Conservation (phyloP, 2,888 invertebrate species). For the Esperia sulphurella region DNA sequence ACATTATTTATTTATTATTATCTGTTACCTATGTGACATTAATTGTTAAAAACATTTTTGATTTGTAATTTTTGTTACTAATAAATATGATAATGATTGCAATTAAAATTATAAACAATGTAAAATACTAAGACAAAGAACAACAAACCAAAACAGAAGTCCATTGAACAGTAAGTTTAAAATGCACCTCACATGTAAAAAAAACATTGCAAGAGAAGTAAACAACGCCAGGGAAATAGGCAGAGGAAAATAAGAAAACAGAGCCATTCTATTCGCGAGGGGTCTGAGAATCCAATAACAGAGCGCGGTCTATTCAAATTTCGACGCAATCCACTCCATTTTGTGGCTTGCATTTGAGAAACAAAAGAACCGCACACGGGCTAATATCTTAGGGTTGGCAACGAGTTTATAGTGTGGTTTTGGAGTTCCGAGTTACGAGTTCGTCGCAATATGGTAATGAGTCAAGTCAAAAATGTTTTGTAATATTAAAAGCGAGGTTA, state of each 20-base stretch:
- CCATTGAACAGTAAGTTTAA: constrained; percentile 20
- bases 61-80: too few relatives aligned
- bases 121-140: too few relatives aligned
- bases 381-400: not conserved
- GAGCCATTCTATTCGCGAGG: constrained; percentile 29
- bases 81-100: too few relatives aligned
- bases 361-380: constrained; percentile 12
- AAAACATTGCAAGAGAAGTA: constrained; percentile 24
- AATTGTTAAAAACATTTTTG: too few relatives aligned
- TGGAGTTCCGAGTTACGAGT: too few relatives aligned
- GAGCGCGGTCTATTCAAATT: constrained; percentile 13
- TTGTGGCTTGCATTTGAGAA: constrained; percentile 22
- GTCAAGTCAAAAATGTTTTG: too few relatives aligned
- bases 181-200: constrained; percentile 32
- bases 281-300: constrained; percentile 32
- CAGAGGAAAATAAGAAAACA: constrained; percentile 25
- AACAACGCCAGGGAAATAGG: constrained; percentile 27
- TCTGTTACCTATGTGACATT: too few relatives aligned
- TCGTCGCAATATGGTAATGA: too few relatives aligned
- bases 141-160: not conserved
- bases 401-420: too few relatives aligned
- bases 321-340: constrained; percentile 9
- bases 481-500: too few relatives aligned
- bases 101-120: too few relatives aligned
- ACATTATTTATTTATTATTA: too few relatives aligned